These are phyloP conservation scores for Oceanodroma leucorhoa DNA, from an alignment of 2,797 vertebrate species.

Conservation along the genomic window DNA sequence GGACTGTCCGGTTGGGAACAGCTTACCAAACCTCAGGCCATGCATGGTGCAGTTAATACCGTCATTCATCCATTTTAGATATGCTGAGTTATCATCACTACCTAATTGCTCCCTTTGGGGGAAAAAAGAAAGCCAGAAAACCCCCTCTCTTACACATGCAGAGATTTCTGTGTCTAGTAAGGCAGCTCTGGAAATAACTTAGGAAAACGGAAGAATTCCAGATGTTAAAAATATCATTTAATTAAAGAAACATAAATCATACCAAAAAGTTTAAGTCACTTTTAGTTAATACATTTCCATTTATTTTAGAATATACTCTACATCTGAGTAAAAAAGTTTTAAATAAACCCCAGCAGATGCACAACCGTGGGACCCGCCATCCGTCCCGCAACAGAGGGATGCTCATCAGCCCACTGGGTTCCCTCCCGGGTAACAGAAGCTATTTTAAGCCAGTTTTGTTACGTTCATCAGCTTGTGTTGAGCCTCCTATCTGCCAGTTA, in stretches of 20 bases:
- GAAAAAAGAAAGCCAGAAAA: not conserved
- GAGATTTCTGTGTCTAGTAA: not conserved
- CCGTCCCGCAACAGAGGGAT: constrained; percentile 36
- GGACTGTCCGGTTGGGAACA: not conserved
- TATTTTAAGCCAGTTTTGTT: constrained; percentile 58
- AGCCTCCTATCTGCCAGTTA: constrained; percentile 58
- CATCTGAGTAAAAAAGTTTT: constrained; percentile 79
- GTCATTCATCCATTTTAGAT: not conserved
- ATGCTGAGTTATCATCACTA: not conserved
- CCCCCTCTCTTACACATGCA: not conserved
- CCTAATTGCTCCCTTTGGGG: not conserved
- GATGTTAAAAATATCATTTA: constrained; percentile 54
- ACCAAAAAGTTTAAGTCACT: constrained; percentile 58
- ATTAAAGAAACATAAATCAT: constrained; percentile 59
- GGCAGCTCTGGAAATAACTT: not conserved
- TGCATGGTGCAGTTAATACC: not conserved
- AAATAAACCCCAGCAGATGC: constrained; percentile 76
- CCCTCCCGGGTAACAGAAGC: constrained; percentile 53
- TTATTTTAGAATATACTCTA: constrained; percentile 83
- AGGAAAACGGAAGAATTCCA: not conserved
- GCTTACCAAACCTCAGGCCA: not conserved
- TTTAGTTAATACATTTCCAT: constrained; percentile 72
- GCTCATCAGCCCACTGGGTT: constrained; percentile 64
- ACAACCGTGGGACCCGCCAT: constrained; percentile 67
- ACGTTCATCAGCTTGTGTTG: constrained; percentile 59